Percentiles rank a stretch among this genome's conserved stretches.
Evolutionary conservation across 2,797 vertebrate genomes (phyloP).

Genomic region (Danionella dracula): DNA sequence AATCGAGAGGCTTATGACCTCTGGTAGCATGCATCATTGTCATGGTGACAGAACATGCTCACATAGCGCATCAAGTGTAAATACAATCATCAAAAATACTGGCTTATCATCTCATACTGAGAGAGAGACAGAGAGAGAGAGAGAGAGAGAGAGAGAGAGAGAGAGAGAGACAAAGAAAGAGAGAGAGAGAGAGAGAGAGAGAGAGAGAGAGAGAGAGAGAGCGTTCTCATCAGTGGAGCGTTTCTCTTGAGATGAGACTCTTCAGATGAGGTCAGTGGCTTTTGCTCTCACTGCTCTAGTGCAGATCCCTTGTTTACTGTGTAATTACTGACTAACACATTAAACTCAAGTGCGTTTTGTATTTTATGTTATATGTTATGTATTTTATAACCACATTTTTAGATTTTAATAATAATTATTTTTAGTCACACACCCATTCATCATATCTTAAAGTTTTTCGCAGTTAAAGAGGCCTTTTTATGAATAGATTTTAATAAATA

Average conservation of each 20-base stretch:
- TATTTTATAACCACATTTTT: too few species aligned
- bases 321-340: too few species aligned
- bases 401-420: too few species aligned
- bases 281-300: background rate
- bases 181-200: conserved; percentile 6
- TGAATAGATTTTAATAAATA: too few species aligned
- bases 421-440: too few species aligned
- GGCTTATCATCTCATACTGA: background rate
- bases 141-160: conserved; percentile 40
- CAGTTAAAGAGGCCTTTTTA: too few species aligned
- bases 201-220: conserved; percentile 2
- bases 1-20: background rate
- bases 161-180: background rate
- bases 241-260: background rate
- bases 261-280: background rate
- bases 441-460: too few species aligned
- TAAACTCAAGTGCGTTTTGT: too few species aligned
- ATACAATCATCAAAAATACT: conserved; percentile 25
- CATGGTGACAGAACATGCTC: background rate
- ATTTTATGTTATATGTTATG: too few species aligned
- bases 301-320: too few species aligned
- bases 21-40: background rate
- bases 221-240: conserved; percentile 2
- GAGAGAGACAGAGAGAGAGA: background rate
- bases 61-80: background rate